These are phyloP conservation scores for Dynastes hyllus DNA, from an alignment of 2,888 invertebrate species.

Conservation along the genomic window DNA sequence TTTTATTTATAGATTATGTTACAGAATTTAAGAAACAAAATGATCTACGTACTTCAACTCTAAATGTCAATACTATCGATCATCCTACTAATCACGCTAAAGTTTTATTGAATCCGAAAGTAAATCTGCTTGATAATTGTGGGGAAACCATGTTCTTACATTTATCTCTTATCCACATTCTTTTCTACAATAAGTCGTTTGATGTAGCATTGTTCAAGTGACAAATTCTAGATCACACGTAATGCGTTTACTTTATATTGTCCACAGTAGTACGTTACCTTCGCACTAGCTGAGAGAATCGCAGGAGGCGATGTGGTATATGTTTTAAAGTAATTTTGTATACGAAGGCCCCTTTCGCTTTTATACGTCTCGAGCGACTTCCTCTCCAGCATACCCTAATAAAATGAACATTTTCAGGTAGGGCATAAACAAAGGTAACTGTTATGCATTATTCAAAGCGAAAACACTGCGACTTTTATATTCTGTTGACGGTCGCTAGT, in stretches of 20 bases:
- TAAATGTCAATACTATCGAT: too few relatives aligned
- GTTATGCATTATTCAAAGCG: constrained; percentile 48
- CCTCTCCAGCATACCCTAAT: constrained; percentile 48
- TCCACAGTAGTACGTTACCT: background rate
- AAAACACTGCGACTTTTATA: constrained; percentile 50
- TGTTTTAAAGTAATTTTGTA: constrained; percentile 53
- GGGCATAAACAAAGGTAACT: constrained; percentile 52
- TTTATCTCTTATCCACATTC: too few relatives aligned
- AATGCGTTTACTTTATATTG: background rate
- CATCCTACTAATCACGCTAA: too few relatives aligned
- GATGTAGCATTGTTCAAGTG: too few relatives aligned
- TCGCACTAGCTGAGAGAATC: background rate
- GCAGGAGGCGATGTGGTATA: constrained; percentile 38
- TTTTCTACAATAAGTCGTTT: too few relatives aligned
- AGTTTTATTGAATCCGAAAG: too few relatives aligned
- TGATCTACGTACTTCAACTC: too few relatives aligned
- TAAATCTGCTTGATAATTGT: too few relatives aligned
- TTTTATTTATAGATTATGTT: too few relatives aligned
- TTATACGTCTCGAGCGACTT: constrained; percentile 52
- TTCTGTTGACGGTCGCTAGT: constrained; percentile 48
- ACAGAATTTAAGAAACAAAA: too few relatives aligned
- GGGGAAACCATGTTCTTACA: too few relatives aligned
- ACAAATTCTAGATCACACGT: too few relatives aligned
- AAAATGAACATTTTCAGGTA: constrained; percentile 53
- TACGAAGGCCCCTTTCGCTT: constrained; percentile 48